A percentile compares a stretch with the other conserved stretches of the same genome.
Conservation (phyloP, 2,113 vertebrate species). For the Oreochromis spilurus region DNA sequence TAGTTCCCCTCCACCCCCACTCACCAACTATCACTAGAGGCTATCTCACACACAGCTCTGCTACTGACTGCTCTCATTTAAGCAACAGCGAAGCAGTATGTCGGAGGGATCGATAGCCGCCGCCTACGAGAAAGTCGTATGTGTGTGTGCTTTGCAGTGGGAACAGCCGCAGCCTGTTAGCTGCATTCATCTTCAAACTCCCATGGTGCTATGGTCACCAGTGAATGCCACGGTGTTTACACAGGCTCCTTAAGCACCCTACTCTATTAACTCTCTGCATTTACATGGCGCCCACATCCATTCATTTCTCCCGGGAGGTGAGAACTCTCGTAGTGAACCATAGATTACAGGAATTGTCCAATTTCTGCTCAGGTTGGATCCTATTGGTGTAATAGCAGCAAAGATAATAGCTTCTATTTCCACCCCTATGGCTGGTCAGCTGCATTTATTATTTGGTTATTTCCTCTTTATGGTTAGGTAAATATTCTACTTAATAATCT, state of each 20-base stretch:
- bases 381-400: slow-evolving; percentile 25
- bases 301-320: slow-evolving; percentile 11
- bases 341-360: slow-evolving; percentile 40
- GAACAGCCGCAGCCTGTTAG: slow-evolving; percentile 24
- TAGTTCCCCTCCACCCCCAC: not conserved
- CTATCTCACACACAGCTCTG: slow-evolving; percentile 13
- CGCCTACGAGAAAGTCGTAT: not conserved
- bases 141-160: not conserved
- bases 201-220: slow-evolving; percentile 12
- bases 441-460: not conserved
- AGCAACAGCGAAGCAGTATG: slow-evolving; percentile 8
- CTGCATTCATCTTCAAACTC: slow-evolving; percentile 48
- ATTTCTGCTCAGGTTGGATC: slow-evolving; percentile 34
- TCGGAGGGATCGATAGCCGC: slow-evolving; percentile 36
- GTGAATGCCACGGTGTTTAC: slow-evolving; percentile 35
- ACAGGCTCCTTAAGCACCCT: slow-evolving; percentile 11
- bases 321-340: not conserved
- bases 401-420: slow-evolving; percentile 23
- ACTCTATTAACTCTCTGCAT: slow-evolving; percentile 38
- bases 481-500: not conserved
- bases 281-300: slow-evolving; percentile 26
- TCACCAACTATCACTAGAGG: slow-evolving; percentile 2
- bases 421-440: not conserved
- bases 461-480: not conserved
- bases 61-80: slow-evolving; percentile 55